Evolutionary conservation across 1,140 invertebrate genomes (phyloP).

Genomic region (Rhynchophorus ferrugineus): DNA sequence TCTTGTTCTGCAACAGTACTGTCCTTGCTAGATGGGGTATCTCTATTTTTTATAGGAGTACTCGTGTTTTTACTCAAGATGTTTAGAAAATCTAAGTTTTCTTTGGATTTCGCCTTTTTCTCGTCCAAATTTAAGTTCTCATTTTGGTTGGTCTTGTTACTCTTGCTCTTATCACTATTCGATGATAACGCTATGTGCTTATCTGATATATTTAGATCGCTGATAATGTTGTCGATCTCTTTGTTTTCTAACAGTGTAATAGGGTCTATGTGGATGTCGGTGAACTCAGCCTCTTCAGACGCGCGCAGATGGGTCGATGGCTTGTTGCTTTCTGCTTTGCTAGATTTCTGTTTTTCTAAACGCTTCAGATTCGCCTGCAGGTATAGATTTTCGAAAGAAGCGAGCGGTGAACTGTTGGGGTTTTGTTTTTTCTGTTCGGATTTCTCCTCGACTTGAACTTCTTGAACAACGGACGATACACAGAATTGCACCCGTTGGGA

Average conservation of each 20-base stretch:
- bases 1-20: too few relatives aligned
- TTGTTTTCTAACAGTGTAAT: background rate
- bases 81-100: background rate
- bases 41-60: background rate
- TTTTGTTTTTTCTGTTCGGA: too few relatives aligned
- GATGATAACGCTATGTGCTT: background rate
- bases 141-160: background rate
- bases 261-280: background rate
- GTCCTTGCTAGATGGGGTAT: too few relatives aligned
- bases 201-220: background rate
- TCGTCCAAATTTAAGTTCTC: background rate
- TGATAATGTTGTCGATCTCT: background rate
- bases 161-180: background rate
- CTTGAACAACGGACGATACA: too few relatives aligned
- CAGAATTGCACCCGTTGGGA: too few relatives aligned
- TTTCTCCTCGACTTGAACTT: too few relatives aligned
- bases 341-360: background rate
- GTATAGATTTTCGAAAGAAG: background rate
- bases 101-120: background rate
- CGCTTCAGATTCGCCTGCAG: background rate
- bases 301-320: background rate
- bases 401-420: background rate
- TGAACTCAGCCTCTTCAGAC: background rate
- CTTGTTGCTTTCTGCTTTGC: background rate
- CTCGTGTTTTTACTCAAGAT: background rate